phyloP scores from a whole-genome alignment of 1,140 invertebrate genomes.

The Metaphire vulgaris region DNA sequence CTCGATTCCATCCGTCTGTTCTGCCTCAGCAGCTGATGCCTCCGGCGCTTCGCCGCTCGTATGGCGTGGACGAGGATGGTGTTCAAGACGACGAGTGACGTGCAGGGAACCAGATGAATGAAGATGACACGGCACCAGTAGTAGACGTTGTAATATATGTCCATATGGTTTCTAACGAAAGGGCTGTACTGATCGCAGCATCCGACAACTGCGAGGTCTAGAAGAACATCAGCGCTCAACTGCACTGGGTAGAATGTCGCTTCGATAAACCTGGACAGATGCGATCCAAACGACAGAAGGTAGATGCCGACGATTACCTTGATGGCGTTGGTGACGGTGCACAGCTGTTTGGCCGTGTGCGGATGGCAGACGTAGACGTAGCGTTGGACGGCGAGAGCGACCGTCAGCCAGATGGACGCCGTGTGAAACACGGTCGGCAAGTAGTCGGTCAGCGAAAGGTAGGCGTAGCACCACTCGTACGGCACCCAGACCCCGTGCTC shows the following conservation, averaged over 20 bases:
- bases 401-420: conserved; percentile 84
- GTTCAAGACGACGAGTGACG: conserved; percentile 79
- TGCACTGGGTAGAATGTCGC: conserved; percentile 51
- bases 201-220: too few relatives aligned
- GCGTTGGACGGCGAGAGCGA: conserved; percentile 89
- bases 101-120: conserved; percentile 83
- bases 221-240: conserved; percentile 62
- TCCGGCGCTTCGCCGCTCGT: conserved; percentile 68
- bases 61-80: conserved; percentile 76
- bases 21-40: conserved; percentile 73
- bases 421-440: conserved; percentile 43
- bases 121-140: conserved; percentile 79
- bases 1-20: conserved; percentile 76
- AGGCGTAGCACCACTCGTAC: conserved; percentile 24
- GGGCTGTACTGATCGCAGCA: background rate
- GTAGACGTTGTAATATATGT: conserved; percentile 73
- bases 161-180: background rate
- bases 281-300: conserved; percentile 67
- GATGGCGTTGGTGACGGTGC: conserved; percentile 69
- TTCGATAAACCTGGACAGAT: conserved; percentile 72
- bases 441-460: conserved; percentile 43
- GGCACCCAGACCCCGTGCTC: background rate
- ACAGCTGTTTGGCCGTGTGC: conserved; percentile 72
- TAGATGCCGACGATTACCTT: conserved; percentile 70
- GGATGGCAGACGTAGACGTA: conserved; percentile 93